A percentile compares a stretch with the other conserved stretches of the same genome.
Conservation (phyloP, 2,888 invertebrate species). For the Leistus spinibarbis region DNA sequence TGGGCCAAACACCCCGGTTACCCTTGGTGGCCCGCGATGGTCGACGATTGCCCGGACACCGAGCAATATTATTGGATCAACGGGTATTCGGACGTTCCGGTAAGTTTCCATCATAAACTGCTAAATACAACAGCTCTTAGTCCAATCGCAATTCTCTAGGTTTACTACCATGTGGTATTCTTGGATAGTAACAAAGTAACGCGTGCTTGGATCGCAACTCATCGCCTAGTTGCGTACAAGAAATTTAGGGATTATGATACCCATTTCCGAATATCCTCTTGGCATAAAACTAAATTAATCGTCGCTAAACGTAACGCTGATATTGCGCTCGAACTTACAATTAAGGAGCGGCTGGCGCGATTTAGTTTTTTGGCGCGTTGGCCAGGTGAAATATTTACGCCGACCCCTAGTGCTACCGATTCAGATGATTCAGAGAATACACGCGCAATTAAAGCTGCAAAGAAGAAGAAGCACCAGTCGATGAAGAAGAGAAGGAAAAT, state of each 20-base stretch:
- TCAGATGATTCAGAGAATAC: not conserved
- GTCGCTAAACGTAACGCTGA: slow-evolving; percentile 56
- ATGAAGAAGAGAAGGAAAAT: not conserved
- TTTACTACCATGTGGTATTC: slow-evolving; percentile 63
- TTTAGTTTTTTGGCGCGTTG: slow-evolving; percentile 60
- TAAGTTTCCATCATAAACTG: slow-evolving; percentile 46
- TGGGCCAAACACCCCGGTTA: slow-evolving; percentile 66
- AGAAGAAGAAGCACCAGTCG: not conserved
- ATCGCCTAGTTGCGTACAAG: slow-evolving; percentile 55
- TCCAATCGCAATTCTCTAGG: slow-evolving; percentile 51
- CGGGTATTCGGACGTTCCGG: slow-evolving; percentile 62
- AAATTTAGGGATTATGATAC: slow-evolving; percentile 17
- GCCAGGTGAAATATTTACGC: slow-evolving; percentile 52
- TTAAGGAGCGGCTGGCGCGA: slow-evolving; percentile 55
- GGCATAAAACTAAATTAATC: slow-evolving; percentile 53
- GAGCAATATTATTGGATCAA: slow-evolving; percentile 66
- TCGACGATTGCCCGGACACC: slow-evolving; percentile 70
- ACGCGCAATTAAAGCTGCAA: not conserved
- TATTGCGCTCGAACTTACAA: slow-evolving; percentile 54
- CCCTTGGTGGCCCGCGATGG: slow-evolving; percentile 77
- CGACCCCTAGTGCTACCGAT: not conserved
- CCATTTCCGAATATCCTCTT: slow-evolving; percentile 45
- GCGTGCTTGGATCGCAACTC: slow-evolving; percentile 59
- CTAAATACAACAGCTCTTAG: not conserved
- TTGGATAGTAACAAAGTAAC: slow-evolving; percentile 58